Evolutionary conservation across 2,797 vertebrate genomes (phyloP).

Genomic region (Stomatorhinus walkeri): DNA sequence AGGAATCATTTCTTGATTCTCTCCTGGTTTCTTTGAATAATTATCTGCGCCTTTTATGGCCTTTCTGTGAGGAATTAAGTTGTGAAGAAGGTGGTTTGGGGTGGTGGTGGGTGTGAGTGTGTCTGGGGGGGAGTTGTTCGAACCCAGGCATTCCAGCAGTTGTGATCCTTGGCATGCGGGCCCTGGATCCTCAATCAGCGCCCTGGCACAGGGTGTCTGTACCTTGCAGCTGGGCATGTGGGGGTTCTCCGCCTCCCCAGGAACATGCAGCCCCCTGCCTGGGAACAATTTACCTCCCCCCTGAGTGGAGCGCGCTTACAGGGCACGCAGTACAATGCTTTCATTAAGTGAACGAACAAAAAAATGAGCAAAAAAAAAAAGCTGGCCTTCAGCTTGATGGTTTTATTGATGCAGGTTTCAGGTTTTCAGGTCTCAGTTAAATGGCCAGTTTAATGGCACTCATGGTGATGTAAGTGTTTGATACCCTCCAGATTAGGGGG

Average conservation of each 20-base stretch:
- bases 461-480: slow-evolving; percentile 1
- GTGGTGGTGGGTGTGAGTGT: slow-evolving; percentile 12
- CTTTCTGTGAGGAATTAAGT: slow-evolving; percentile 35
- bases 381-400: not conserved
- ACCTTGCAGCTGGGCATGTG: slow-evolving; percentile 35
- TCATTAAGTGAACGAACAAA: slow-evolving; percentile 13
- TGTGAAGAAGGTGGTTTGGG: not conserved
- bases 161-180: slow-evolving; percentile 38
- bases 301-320: not conserved
- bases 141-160: slow-evolving; percentile 33
- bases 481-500: not conserved
- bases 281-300: slow-evolving; percentile 28
- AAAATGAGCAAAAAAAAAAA: not conserved
- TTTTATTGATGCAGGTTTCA: not conserved
- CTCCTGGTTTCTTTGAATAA: slow-evolving; percentile 24
- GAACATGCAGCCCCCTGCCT: slow-evolving; percentile 27
- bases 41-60: slow-evolving; percentile 43
- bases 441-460: not conserved
- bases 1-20: slow-evolving; percentile 15
- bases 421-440: not conserved
- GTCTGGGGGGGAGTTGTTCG: not conserved
- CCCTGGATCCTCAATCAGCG: slow-evolving; percentile 32
- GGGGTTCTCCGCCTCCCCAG: slow-evolving; percentile 16
- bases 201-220: slow-evolving; percentile 28
- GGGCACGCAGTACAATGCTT: slow-evolving; percentile 12